These are phyloP conservation scores for Lathamus discolor DNA, from an alignment of 2,113 vertebrate species.

Conservation along the genomic window DNA sequence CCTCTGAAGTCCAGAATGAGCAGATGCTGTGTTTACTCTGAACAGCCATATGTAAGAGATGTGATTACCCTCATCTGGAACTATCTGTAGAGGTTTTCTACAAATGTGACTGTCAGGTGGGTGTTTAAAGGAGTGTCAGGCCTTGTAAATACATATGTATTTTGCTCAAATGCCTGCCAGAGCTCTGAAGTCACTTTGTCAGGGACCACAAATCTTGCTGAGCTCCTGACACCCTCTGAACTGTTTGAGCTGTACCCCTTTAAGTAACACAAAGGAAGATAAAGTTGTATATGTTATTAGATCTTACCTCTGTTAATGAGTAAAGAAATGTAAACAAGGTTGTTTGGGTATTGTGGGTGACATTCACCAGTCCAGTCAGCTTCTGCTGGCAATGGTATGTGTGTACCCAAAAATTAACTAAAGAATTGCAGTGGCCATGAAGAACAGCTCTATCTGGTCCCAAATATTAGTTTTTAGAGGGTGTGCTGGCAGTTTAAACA, in stretches of 20 bases:
- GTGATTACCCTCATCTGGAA: neutral
- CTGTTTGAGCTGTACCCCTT: neutral
- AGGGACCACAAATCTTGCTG: neutral
- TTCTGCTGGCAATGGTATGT: neutral
- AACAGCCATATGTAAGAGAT: neutral
- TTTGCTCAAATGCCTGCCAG: neutral
- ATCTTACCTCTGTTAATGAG: conserved; percentile 61
- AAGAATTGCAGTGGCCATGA: neutral
- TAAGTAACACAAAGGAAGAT: neutral
- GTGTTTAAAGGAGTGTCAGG: neutral
- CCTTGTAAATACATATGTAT: neutral
- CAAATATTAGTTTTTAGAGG: neutral
- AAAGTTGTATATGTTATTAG: neutral
- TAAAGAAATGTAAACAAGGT: conserved; percentile 61
- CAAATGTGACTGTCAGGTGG: neutral
- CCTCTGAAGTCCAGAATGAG: neutral
- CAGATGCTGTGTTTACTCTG: neutral
- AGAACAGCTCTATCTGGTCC: neutral
- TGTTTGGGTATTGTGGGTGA: neutral
- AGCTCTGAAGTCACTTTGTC: neutral
- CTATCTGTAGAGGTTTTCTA: neutral
- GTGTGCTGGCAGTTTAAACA: neutral
- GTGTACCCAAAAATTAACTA: neutral
- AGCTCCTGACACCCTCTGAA: neutral
- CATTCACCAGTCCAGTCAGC: neutral